Conservation (phyloP, 2,797 vertebrate genomes). For the Lacerta viridis region DNA sequence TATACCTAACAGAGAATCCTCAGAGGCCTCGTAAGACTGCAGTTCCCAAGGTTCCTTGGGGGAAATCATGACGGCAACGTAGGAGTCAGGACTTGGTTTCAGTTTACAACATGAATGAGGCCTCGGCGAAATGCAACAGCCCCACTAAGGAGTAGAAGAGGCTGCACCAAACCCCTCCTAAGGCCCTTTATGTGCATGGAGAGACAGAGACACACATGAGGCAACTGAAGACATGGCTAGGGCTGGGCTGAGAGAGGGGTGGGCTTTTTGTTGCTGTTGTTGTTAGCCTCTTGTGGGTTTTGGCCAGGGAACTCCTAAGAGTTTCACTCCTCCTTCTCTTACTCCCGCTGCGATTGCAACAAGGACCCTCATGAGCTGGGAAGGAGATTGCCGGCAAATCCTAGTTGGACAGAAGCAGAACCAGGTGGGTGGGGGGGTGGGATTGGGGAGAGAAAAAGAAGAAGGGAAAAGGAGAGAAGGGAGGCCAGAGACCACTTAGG, state of each 20-base stretch:
- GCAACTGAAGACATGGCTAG: neutral
- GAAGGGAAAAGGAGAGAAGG: neutral
- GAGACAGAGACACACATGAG: neutral
- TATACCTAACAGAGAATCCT: neutral
- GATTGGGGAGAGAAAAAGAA: constrained; percentile 6
- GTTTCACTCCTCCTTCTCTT: no score
- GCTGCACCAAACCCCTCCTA: no score
- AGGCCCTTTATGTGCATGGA: neutral
- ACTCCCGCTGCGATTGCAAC: neutral
- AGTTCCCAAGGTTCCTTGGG: neutral
- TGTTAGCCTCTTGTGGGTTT: no score
- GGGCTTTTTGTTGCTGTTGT: neutral
- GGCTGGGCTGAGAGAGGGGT: neutral
- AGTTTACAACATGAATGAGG: neutral
- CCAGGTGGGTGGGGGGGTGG: neutral
- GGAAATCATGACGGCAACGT: neutral
- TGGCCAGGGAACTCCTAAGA: neutral
- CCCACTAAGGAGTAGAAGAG: no score
- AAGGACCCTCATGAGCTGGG: neutral
- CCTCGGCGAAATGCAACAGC: neutral
- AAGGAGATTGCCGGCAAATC: neutral
- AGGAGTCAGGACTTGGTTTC: no score
- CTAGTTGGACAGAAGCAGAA: neutral
- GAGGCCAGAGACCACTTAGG: constrained; percentile 53
- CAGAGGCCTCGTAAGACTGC: neutral